A percentile compares a stretch with the other conserved stretches of the same genome.
Evolutionary conservation across 2,113 vertebrate species (phyloP).

Genomic region (Synodontis membranacea): DNA sequence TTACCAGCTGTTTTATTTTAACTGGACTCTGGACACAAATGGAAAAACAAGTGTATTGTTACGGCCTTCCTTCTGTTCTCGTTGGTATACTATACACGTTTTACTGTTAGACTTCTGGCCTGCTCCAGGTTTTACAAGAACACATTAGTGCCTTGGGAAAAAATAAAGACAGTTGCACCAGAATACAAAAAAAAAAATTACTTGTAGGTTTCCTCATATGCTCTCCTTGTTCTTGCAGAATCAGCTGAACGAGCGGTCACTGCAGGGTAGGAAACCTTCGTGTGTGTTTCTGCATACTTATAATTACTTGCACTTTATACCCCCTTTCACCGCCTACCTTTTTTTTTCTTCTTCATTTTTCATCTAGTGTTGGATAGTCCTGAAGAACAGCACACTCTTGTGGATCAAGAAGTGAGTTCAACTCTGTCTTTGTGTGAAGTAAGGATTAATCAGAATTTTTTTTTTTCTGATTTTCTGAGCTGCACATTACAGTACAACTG

Average conservation of each 20-base stretch:
- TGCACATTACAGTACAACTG: neutral
- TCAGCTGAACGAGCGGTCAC: constrained; percentile 36
- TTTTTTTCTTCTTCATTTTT: constrained; percentile 19
- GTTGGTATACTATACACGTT: neutral
- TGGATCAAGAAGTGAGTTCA: neutral
- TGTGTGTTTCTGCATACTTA: neutral
- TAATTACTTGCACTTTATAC: neutral
- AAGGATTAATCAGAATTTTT: neutral
- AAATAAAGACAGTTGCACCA: neutral
- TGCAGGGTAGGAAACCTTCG: constrained; percentile 46
- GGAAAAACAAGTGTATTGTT: too few relatives aligned
- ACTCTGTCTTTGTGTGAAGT: neutral
- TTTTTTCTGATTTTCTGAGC: neutral
- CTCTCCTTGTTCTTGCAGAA: constrained; percentile 5
- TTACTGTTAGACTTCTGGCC: neutral
- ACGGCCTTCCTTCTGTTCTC: neutral
- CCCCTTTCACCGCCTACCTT: neutral
- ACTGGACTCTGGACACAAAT: too few relatives aligned
- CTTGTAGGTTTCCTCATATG: neutral
- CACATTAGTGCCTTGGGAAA: neutral
- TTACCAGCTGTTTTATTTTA: neutral
- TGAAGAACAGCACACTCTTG: neutral
- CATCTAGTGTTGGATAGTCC: neutral
- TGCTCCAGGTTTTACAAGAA: neutral
- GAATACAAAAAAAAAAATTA: neutral